Evolutionary conservation across 2,797 vertebrate species (phyloP), one percentile per base, ranked within the genome.

Genomic region (Myotis planiceps): DNA sequence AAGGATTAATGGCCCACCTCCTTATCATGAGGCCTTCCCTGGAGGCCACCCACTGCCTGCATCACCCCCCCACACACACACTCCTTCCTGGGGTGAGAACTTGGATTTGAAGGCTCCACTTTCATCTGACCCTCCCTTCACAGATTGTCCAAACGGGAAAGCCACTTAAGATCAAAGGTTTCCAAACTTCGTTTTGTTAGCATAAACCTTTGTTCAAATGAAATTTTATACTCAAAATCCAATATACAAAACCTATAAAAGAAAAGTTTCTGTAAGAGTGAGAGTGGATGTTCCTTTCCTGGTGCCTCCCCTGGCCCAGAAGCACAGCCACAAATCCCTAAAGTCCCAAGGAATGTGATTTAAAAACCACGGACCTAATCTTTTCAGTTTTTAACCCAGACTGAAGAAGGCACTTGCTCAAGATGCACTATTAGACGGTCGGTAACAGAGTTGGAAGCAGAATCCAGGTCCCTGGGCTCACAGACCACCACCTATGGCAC

Each of bases 181-280:
- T 78, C 87, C 84, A 71, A 88, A 94, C 84, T 92, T 87, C 12
- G 80, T 92, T 89, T 93, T 37, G 29, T 14, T 14, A 89, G 27
- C 65, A 92, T 39, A 88, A 86, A 13, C 19, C n/a, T 85, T 63
- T 76, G 60, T 74, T 86, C 79, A 80, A 55, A 71, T 71, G 27
- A 83, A 74, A 93, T 91, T 72, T 81, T 78, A 47, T 42, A 82
- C n/a, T 92, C 37, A 78, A 83, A 96, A 76, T 6, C 19, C 45
- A 53, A 45, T 1, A 37, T 16, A 66, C 4, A 65, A 75, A 65
- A 63, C 1, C 60, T 53, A 32, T 14, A 65, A 51, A 66, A 60
- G 27, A 42, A 16, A 37, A 23, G 69, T 75, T 82, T 92, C 74
- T 51, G 1, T 34, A 68, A 69, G 51, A 69, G 4, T 4, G 55